Evolutionary conservation across 2,888 invertebrate genomes (phyloP), one percentile per base, ranked within the genome.

Genomic region (Rhaphigaster nebulosa): DNA sequence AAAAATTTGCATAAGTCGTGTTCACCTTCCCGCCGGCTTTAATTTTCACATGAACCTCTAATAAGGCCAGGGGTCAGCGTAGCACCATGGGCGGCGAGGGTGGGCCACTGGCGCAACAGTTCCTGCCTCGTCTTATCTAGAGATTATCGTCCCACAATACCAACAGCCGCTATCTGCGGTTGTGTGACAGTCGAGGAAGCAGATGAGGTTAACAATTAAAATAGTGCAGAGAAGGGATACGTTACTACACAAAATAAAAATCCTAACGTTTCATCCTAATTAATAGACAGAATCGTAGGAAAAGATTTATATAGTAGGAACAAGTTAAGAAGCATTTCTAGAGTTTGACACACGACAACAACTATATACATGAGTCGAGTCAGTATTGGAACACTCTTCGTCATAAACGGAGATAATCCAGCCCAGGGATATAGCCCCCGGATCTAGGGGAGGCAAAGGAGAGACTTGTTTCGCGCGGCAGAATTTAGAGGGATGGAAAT

Each of bases 1-100:
- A 88, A 88, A 60, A 88, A 88, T 88, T 88, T 88, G 88, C 88
- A 88, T 88, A 88, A 88, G 65, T 88, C 88, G 88, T 88, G 88
- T 88, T 56, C 88, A 56, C 52, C 87, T 60, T 54, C 34, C 52
- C 87, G 8, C n/a, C 38, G 45, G 56, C 65, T 88, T 88, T 88
- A 88, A 88, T 88, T 88, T 88, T 88, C 88, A 88, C 65, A 65
- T 60, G 88, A 60, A 65, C n/a, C 45, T 88, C 88, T 88, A 88
- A 88, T 88, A 88, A 88, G 88, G 88, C 10, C 88, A 88, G 88
- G 41, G 88, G 88, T 88, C 88, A 88, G 60, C 45, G n/a, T 45
- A 60, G 0, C 29, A 56, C 34, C 29, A 0, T 1, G 87, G 87
- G 34, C 23, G 20, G 88, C 23, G 54, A 54, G 38, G 41, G 50